Conservation (phyloP, 92 coral and sea anemone species). For the Bergia puertoricense region DNA sequence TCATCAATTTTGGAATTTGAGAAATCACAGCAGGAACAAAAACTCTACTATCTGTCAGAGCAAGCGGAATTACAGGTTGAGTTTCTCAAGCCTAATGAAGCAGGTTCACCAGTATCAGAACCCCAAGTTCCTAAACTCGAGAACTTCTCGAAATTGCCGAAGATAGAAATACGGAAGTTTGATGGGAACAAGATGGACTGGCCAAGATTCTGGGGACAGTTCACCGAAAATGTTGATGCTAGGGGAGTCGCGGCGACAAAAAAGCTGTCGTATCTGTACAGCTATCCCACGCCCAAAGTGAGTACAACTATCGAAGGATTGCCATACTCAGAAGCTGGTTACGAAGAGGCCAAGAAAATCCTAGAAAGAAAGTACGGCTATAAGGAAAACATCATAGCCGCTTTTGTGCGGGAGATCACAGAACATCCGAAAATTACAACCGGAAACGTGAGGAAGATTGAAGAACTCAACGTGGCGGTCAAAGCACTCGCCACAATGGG, state of each 20-base stretch:
- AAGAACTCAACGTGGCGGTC: no score
- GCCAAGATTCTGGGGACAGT: constrained; percentile 4
- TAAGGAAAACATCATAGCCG: no score
- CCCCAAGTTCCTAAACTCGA: not conserved
- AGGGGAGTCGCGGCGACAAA: not conserved
- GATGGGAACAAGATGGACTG: not conserved
- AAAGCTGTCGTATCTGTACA: not conserved
- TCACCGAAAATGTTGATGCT: not conserved
- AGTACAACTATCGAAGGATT: not conserved
- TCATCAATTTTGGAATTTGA: not conserved
- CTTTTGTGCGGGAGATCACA: no score
- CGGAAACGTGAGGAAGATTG: no score
- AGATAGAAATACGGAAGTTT: not conserved
- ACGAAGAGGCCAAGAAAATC: not conserved
- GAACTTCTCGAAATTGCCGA: not conserved
- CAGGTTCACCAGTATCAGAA: not conserved
- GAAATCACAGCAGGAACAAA: constrained; percentile 6
- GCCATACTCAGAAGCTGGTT: not conserved
- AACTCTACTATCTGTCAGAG: not conserved
- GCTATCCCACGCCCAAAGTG: not conserved
- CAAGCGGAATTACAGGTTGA: not conserved
- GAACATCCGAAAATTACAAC: no score
- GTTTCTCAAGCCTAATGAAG: not conserved
- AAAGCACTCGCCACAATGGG: not conserved
- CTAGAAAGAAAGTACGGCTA: no score